phyloP scores from a whole-genome alignment of 2,113 vertebrate species.

The Emydocephalus ijimae region DNA sequence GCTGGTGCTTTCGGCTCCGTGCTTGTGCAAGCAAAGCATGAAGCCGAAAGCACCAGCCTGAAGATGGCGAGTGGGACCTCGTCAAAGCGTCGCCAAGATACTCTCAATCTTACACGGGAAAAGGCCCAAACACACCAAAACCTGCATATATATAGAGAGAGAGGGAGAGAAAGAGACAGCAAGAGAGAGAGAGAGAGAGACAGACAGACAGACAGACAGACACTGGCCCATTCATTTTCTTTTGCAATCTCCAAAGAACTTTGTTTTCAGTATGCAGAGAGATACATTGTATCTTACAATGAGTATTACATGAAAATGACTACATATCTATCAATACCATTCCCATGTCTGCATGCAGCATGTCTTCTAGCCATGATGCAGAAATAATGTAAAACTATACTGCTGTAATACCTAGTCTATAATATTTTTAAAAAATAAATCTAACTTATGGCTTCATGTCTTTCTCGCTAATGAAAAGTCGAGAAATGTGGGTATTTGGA shows the following conservation, averaged over 20 bases:
- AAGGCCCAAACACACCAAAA: too few species aligned
- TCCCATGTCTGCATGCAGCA: constrained; percentile 11
- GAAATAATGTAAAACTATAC: constrained; percentile 6
- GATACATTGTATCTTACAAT: constrained; percentile 38
- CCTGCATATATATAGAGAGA: too few species aligned
- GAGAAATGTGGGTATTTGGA: background rate
- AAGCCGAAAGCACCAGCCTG: too few species aligned
- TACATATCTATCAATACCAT: constrained; percentile 31
- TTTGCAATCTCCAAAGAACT: constrained; percentile 36
- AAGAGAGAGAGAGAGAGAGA: too few species aligned
- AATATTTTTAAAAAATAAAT: constrained; percentile 21
- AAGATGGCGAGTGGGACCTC: too few species aligned
- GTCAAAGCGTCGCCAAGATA: too few species aligned
- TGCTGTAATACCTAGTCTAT: constrained; percentile 22
- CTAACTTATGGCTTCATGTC: background rate
- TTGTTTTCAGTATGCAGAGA: constrained; percentile 30
- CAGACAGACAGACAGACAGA: too few species aligned
- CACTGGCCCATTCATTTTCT: background rate
- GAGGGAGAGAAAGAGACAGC: too few species aligned
- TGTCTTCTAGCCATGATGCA: constrained; percentile 44
- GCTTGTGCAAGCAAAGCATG: too few species aligned
- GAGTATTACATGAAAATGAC: constrained; percentile 21
- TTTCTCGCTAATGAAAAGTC: background rate
- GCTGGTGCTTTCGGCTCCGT: too few species aligned
- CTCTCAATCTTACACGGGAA: too few species aligned